Percentiles rank a stretch among this genome's conserved stretches.
Conservation (phyloP, 1,140 invertebrate genomes). For the Mya arenaria region DNA sequence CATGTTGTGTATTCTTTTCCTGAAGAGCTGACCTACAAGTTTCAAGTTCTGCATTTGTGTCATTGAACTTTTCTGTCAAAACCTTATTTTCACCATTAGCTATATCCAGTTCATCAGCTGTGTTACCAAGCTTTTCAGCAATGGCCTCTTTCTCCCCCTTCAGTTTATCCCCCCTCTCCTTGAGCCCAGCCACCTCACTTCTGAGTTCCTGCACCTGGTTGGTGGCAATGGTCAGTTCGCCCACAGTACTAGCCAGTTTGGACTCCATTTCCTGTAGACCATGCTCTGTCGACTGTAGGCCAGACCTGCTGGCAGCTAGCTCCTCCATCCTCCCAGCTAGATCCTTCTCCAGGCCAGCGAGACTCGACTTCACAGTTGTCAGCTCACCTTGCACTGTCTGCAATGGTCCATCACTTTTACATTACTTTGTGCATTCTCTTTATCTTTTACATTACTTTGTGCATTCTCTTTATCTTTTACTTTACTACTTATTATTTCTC, state of each 20-base stretch:
- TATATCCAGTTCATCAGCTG: constrained; percentile 8
- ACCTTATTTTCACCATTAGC: not conserved
- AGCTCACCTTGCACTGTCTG: too few relatives aligned
- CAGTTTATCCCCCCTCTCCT: not conserved
- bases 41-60: not conserved
- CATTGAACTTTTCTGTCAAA: not conserved
- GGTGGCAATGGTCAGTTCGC: constrained; percentile 25
- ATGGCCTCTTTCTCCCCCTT: constrained; percentile 7
- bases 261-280: constrained; percentile 6
- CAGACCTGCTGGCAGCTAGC: not conserved
- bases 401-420: too few relatives aligned
- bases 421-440: too few relatives aligned
- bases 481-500: too few relatives aligned
- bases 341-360: constrained; percentile 41
- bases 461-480: too few relatives aligned
- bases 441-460: too few relatives aligned
- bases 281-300: not conserved
- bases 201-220: constrained; percentile 13
- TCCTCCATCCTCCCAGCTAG: constrained; percentile 9
- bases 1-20: constrained; percentile 7
- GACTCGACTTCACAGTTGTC: too few relatives aligned
- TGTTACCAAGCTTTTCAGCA: not conserved
- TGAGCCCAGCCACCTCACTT: constrained; percentile 3
- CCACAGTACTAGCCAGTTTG: not conserved
- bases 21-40: not conserved